These are phyloP conservation scores for Macrobrachium rosenbergii DNA, from an alignment of 1,140 invertebrate species.

Conservation along the genomic window DNA sequence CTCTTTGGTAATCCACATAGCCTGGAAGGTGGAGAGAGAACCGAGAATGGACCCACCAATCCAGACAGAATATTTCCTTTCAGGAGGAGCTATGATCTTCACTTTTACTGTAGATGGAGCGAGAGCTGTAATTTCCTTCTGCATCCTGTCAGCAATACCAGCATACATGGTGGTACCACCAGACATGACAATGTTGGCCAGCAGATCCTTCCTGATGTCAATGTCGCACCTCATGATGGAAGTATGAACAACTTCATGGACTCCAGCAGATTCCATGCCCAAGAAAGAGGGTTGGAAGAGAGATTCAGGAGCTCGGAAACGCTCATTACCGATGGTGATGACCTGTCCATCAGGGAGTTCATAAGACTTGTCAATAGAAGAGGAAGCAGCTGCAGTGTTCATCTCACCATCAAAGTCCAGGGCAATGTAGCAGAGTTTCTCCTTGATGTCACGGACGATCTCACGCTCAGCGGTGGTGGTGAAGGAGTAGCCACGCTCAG, in stretches of 20 bases:
- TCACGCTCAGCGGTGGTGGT: constrained; percentile 82
- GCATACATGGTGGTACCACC: constrained; percentile 78
- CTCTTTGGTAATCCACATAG: too few relatives aligned
- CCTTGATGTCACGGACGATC: constrained; percentile 94
- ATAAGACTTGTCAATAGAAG: constrained; percentile 72
- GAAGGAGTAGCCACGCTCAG: constrained; percentile 72
- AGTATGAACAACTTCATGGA: constrained; percentile 76
- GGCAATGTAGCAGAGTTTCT: constrained; percentile 74
- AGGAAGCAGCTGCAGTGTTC: constrained; percentile 13
- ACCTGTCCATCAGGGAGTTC: constrained; percentile 94
- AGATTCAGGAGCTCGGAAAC: constrained; percentile 97
- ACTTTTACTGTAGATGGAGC: too few relatives aligned
- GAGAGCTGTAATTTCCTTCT: constrained; percentile 72
- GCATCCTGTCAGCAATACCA: constrained; percentile 76
- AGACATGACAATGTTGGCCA: constrained; percentile 80
- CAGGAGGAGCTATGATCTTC: too few relatives aligned
- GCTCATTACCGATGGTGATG: constrained; percentile 95
- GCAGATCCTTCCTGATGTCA: constrained; percentile 81
- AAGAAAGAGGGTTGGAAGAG: constrained; percentile 96
- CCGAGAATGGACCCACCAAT: too few relatives aligned
- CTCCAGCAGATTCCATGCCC: constrained; percentile 81
- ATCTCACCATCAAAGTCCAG: constrained; percentile 8
- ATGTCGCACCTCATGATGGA: constrained; percentile 83
- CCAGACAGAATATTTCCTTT: too few relatives aligned
- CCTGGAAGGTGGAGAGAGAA: too few relatives aligned